Percentiles rank a stretch among this genome's conserved stretches.
These are phyloP conservation scores for Desmophyllum pertusum DNA, from an alignment of 92 coral and sea anemone species.

Conservation along the genomic window DNA sequence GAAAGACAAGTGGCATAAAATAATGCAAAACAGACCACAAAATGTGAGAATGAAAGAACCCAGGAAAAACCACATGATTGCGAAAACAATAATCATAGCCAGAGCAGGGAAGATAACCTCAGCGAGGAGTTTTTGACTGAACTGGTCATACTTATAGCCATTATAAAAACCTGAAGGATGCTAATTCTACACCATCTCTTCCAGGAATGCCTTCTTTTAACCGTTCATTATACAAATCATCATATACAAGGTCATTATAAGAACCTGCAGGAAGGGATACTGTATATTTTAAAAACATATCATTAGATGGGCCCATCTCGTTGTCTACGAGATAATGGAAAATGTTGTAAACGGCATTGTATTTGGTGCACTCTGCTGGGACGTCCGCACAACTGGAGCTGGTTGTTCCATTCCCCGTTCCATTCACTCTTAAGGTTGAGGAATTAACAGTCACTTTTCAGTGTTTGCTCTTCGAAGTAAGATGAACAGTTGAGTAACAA, in stretches of 20 bases:
- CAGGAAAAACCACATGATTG: slow-evolving; percentile 79
- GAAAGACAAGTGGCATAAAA: slow-evolving; percentile 80
- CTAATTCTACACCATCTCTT: slow-evolving; percentile 73
- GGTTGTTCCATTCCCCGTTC: too few relatives aligned
- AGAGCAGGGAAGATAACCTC: slow-evolving; percentile 83
- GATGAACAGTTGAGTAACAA: slow-evolving; percentile 62
- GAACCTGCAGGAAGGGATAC: slow-evolving; percentile 48
- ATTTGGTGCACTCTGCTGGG: slow-evolving; percentile 46
- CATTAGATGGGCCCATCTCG: slow-evolving; percentile 39
- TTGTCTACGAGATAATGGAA: slow-evolving; percentile 72
- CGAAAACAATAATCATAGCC: slow-evolving; percentile 76
- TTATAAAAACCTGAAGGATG: slow-evolving; percentile 76
- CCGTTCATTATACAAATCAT: slow-evolving; percentile 58
- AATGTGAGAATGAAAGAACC: slow-evolving; percentile 80
- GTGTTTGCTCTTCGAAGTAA: slow-evolving; percentile 51
- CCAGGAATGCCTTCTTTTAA: slow-evolving; percentile 61
- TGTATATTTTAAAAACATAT: slow-evolving; percentile 54
- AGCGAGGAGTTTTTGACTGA: slow-evolving; percentile 59
- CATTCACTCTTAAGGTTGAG: background rate
- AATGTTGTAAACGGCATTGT: slow-evolving; percentile 51
- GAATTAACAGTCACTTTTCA: slow-evolving; percentile 35
- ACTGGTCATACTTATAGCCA: slow-evolving; percentile 67
- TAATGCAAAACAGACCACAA: slow-evolving; percentile 72
- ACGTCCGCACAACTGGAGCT: slow-evolving; percentile 38
- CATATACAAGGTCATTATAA: slow-evolving; percentile 13